Evolutionary conservation across 2,797 vertebrate species (phyloP).

Genomic region (Semaprochilodus insignis): DNA sequence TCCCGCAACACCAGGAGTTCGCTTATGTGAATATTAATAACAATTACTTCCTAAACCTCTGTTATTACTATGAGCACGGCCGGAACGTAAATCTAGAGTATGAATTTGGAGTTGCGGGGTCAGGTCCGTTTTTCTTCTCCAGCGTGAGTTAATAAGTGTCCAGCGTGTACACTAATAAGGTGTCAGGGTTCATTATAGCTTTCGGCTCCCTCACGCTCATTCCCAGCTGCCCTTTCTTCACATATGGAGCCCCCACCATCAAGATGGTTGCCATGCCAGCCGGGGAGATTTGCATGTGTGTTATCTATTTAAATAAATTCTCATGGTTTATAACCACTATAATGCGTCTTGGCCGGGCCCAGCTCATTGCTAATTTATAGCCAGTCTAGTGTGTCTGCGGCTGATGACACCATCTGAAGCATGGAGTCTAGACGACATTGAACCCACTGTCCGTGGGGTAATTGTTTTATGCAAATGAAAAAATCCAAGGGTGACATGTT

Average conservation of each 20-base stretch:
- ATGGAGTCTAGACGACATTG: conserved; percentile 93
- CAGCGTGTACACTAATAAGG: conserved; percentile 82
- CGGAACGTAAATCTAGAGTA: conserved; percentile 35
- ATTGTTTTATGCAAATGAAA: conserved; percentile 93
- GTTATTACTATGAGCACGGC: conserved; percentile 35
- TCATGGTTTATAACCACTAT: conserved; percentile 90
- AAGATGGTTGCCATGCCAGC: conserved; percentile 91
- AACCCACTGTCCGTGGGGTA: conserved; percentile 86
- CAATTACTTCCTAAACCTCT: conserved; percentile 15
- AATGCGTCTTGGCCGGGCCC: conserved; percentile 88
- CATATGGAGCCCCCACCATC: conserved; percentile 89
- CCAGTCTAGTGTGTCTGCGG: conserved; percentile 86
- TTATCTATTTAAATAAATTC: conserved; percentile 98
- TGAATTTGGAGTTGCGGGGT: conserved; percentile 38
- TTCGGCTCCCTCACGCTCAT: conserved; percentile 73
- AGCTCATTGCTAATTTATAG: conserved; percentile 94
- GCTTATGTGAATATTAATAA: conserved; percentile 25
- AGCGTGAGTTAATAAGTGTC: conserved; percentile 86
- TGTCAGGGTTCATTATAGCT: conserved; percentile 83
- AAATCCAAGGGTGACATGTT: conserved; percentile 80
- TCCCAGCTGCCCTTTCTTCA: conserved; percentile 83
- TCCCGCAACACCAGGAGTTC: conserved; percentile 19
- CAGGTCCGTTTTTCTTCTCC: conserved; percentile 61
- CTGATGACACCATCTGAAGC: conserved; percentile 88
- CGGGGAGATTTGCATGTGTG: conserved; percentile 87